phyloP scores from a whole-genome alignment of 2,797 vertebrate genomes.

The Gymnoscopelus microlampas region DNA sequence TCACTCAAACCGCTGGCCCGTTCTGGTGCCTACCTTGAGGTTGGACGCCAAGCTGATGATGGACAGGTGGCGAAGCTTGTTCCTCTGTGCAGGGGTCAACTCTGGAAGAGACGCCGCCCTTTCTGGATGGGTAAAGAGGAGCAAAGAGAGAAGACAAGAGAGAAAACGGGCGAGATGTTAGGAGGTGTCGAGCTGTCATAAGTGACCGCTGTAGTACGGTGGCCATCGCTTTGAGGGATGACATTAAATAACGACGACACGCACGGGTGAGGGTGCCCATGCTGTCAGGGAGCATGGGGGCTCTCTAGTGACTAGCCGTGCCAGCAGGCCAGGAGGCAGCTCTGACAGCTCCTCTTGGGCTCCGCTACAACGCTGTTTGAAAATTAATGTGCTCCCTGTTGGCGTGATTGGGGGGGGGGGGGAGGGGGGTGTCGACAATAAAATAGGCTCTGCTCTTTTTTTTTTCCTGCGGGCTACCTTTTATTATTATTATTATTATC shows the following conservation, averaged over 20 bases:
- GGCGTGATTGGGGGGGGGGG: constrained; percentile 46
- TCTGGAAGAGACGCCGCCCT: constrained; percentile 86
- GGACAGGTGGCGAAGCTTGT: constrained; percentile 95
- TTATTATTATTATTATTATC: constrained; percentile 24
- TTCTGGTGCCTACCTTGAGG: constrained; percentile 86
- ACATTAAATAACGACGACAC: too few species aligned
- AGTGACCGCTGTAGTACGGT: too few species aligned
- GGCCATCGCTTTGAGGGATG: too few species aligned
- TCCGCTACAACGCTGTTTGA: constrained; percentile 49
- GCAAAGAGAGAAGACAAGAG: constrained; percentile 9
- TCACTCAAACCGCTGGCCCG: too few species aligned
- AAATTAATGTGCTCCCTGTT: constrained; percentile 56
- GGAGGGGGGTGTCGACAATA: constrained; percentile 44
- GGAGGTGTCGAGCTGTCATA: too few species aligned
- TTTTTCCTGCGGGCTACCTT: constrained; percentile 45
- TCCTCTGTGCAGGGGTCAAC: constrained; percentile 93
- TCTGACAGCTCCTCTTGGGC: constrained; percentile 69
- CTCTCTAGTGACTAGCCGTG: constrained; percentile 24
- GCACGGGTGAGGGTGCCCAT: too few species aligned
- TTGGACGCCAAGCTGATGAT: constrained; percentile 97
- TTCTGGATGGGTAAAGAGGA: constrained; percentile 63
- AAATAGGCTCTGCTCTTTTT: constrained; percentile 60
- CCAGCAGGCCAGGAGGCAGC: constrained; percentile 44
- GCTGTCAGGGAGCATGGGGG: too few species aligned
- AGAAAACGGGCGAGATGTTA: background rate